Evolutionary conservation across 2,113 vertebrate species (phyloP).

Genomic region (Phrynosoma platyrhinos): DNA sequence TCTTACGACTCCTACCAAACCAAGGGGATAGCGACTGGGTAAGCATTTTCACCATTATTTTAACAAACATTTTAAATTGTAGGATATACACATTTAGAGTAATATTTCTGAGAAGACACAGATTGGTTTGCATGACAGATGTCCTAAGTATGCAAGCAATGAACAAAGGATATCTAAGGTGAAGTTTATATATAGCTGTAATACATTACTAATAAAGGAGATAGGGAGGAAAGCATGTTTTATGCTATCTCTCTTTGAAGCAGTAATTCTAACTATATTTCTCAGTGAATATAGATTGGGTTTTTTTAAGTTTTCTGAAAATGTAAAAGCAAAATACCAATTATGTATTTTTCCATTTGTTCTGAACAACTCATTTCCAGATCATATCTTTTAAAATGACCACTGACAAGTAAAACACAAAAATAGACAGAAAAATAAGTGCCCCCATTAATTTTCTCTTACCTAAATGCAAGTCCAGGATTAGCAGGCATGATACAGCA

Average conservation of each 20-base stretch:
- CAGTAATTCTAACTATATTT: not conserved
- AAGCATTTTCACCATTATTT: not conserved
- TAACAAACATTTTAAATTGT: not conserved
- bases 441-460: constrained; percentile 54
- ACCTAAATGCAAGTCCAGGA: constrained; percentile 93
- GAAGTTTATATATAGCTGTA: not conserved
- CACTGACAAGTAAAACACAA: not conserved
- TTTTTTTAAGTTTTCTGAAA: not conserved
- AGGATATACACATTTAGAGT: not conserved
- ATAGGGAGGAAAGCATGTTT: too few relatives aligned
- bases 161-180: not conserved
- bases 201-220: not conserved
- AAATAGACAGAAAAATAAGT: not conserved
- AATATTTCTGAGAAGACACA: not conserved
- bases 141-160: not conserved
- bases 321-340: not conserved
- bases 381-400: not conserved
- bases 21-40: not conserved
- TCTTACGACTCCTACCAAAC: too few relatives aligned
- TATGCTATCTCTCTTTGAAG: not conserved
- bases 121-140: not conserved
- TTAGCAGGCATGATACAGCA: constrained; percentile 91
- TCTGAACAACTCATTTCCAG: not conserved
- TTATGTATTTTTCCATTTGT: not conserved
- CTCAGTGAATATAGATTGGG: not conserved